phyloP scores from a whole-genome alignment of 2,113 vertebrate genomes.

The Tenrec ecaudatus region DNA sequence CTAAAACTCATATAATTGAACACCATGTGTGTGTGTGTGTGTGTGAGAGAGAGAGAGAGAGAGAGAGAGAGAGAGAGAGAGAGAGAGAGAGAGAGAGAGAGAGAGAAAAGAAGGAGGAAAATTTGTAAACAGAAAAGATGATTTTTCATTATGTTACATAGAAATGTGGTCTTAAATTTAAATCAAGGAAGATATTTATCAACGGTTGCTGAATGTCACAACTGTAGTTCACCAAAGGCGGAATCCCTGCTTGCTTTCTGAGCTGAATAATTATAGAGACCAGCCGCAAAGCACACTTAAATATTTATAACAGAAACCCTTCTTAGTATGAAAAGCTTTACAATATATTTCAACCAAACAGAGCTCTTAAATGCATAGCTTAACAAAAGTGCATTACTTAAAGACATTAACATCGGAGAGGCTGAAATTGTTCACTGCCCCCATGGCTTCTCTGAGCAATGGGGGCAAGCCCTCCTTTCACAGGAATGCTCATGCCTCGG shows the following conservation, averaged over 20 bases:
- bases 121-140: background rate
- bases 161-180: background rate
- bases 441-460: rapidly evolving
- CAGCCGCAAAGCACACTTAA: background rate
- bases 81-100: no score
- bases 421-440: background rate
- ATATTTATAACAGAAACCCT: background rate
- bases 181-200: background rate
- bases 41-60: no score
- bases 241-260: rapidly evolving
- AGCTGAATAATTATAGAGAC: background rate
- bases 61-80: no score
- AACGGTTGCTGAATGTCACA: rapidly evolving
- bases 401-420: background rate
- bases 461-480: background rate
- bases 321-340: background rate
- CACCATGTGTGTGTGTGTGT: no score
- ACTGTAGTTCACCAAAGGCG: rapidly evolving
- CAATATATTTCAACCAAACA: background rate
- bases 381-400: background rate
- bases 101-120: background rate
- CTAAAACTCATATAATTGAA: background rate
- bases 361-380: background rate
- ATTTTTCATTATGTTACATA: background rate
- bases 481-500: background rate